Evolutionary conservation across 2,888 invertebrate species (phyloP), one percentile per base, ranked within the genome.

Genomic region (Nomada fucata): DNA sequence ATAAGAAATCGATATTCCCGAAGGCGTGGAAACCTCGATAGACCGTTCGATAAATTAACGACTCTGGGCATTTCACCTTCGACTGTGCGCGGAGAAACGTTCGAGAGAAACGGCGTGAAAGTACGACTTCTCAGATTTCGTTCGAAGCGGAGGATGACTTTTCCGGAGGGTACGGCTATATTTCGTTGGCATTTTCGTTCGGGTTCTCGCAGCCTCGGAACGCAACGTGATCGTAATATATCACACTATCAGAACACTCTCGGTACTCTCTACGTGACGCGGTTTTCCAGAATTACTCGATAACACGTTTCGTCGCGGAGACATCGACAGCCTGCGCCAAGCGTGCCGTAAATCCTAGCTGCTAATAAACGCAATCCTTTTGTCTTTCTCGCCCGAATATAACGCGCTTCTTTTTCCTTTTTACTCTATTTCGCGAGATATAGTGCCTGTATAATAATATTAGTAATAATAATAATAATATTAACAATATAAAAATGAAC

Each of bases 231-330:
- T n/a, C 18, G 44, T 47, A 42, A 69, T 68, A 74, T 60, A 74
- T 68, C 68, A 52, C 68, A 68, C 42, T 64, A 73, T 73, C 65
- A 55, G 55, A 18, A 15, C 29, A 11, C 15, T 26, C 53, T 44
- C 18, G 29, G 60, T 18, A 50, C n/a, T 26, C 23, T 59, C 50
- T 67, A 44, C 53, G 70, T 71, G 61, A 29, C 44, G 20, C 75
- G 72, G 55, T 61, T 76, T 55, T 36, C 2, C 61, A 0, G 72
- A 76, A 76, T 76, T 53, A 20, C 44, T 71, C 61, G 76, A 61
- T 76, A 53, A 70, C 64, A 26, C 63, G 72, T 42, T 72, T 42
- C 53, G 67, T 29, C 3, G 63, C 63, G 23, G 52, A 53, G 63
- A 72, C 60, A 60, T n/a, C 61, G 42, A 44, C 52, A n/a, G 26